Evolutionary conservation across 1,140 invertebrate genomes (phyloP).

Genomic region (Polyergus mexicanus): DNA sequence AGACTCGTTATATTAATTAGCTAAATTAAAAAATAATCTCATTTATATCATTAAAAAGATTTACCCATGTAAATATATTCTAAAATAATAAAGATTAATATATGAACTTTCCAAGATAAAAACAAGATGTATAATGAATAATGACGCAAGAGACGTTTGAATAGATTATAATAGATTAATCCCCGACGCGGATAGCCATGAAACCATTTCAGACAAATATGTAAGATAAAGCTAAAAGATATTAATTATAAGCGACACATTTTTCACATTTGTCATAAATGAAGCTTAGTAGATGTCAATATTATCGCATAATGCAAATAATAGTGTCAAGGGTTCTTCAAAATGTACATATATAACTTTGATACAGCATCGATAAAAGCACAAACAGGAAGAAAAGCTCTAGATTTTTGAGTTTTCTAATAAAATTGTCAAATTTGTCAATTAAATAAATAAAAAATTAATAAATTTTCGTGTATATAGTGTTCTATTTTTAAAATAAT

Average conservation of each 20-base stretch:
- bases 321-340: not conserved
- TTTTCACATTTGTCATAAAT: conserved; percentile 11
- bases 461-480: not conserved
- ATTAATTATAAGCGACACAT: not conserved
- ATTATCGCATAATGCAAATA: conserved; percentile 7
- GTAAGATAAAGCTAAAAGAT: conserved; percentile 22
- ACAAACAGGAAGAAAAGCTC: not conserved
- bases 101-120: not conserved
- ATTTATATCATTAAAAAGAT: not conserved
- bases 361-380: not conserved
- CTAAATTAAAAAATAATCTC: not conserved
- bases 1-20: not conserved
- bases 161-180: not conserved
- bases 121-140: not conserved
- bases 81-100: conserved; percentile 6
- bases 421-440: not conserved
- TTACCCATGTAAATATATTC: not conserved
- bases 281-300: conserved; percentile 2
- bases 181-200: not conserved
- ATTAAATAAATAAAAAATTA: not conserved
- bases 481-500: not conserved
- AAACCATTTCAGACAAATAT: not conserved
- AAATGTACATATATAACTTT: conserved; percentile 20
- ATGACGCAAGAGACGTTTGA: not conserved
- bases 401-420: not conserved